Conservation (phyloP, 2,797 vertebrate species). For the Eidolon dupreanum region DNA sequence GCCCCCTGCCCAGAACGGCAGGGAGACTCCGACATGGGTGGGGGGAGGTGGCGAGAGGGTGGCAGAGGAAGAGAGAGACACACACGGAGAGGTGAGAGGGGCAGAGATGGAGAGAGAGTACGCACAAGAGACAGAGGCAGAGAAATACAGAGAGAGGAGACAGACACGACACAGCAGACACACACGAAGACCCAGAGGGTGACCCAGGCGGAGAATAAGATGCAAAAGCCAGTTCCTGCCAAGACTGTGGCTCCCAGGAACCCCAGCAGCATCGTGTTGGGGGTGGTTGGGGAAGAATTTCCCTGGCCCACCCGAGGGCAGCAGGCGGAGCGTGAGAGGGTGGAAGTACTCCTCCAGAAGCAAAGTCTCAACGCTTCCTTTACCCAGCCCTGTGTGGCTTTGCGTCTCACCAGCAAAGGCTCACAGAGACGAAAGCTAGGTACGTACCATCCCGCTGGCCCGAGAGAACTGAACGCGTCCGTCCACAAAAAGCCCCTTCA, state of each 20-base stretch:
- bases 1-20: neutral
- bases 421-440: too few species aligned
- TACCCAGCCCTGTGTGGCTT: rapidly evolving
- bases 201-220: neutral
- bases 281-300: neutral
- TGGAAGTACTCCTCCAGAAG: neutral
- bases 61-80: neutral
- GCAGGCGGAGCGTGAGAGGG: too few species aligned
- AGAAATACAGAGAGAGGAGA: neutral
- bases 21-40: neutral
- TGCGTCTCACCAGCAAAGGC: neutral
- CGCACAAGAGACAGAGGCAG: neutral
- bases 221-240: neutral
- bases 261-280: rapidly evolving
- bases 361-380: neutral
- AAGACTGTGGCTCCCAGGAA: neutral
- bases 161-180: neutral
- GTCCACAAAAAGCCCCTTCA: neutral
- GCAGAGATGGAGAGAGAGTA: neutral
- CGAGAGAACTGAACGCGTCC: neutral
- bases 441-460: neutral
- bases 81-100: neutral
- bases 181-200: neutral
- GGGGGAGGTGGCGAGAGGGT: neutral
- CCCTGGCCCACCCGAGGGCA: neutral